Evolutionary conservation across 1,140 invertebrate genomes (phyloP).

Genomic region (Neuroterus valhalla): DNA sequence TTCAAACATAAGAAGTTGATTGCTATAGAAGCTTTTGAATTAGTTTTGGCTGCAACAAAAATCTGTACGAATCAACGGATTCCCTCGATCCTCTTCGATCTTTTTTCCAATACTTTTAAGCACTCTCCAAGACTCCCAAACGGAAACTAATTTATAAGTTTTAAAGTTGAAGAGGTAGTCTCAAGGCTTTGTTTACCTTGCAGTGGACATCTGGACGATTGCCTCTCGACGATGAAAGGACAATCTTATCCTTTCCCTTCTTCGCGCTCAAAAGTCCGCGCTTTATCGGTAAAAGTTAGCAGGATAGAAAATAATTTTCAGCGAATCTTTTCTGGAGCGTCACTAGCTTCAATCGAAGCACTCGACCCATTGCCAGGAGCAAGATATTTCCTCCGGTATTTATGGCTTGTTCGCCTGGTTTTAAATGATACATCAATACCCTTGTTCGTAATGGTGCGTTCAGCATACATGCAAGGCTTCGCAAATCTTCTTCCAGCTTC

Average conservation of each 20-base stretch:
- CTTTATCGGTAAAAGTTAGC: constrained; percentile 5
- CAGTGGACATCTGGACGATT: no score
- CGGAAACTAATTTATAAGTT: background rate
- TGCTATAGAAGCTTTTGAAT: no score
- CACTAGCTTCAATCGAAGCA: constrained; percentile 39
- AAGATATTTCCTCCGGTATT: constrained; percentile 48
- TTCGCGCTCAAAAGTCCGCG: background rate
- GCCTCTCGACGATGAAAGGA: no score
- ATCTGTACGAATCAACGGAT: no score
- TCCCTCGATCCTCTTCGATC: no score
- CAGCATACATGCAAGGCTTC: constrained; percentile 7
- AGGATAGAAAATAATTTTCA: constrained; percentile 32
- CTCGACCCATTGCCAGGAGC: constrained; percentile 27
- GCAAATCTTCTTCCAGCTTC: constrained; percentile 30
- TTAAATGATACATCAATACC: constrained; percentile 45
- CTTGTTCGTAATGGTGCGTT: constrained; percentile 26
- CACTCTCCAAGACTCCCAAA: background rate
- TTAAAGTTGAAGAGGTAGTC: background rate
- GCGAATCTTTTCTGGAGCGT: constrained; percentile 32
- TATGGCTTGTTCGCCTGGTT: constrained; percentile 44
- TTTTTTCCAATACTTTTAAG: background rate
- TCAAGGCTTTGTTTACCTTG: background rate
- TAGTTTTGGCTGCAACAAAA: no score
- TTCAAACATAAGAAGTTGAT: no score
- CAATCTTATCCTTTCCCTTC: background rate